Evolutionary conservation across 2,797 vertebrate genomes (phyloP), one percentile per base, ranked within the genome.

Genomic region (Alfaro cultratus): DNA sequence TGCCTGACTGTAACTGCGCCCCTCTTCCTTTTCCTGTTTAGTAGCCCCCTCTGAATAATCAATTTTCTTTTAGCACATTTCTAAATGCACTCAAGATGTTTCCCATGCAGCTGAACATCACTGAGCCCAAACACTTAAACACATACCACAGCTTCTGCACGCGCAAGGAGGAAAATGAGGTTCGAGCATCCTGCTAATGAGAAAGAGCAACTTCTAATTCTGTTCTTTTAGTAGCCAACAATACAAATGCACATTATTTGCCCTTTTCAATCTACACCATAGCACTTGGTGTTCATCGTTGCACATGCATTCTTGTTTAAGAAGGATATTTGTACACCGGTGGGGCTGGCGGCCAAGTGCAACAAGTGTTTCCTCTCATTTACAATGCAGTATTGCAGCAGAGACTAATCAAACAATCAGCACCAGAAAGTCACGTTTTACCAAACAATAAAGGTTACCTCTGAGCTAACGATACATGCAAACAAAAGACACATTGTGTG

Each of bases 11-110:
- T 91, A 91, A 88, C 91, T 84, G 80, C 85, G 85, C 78, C 86
- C 86, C 0, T 26, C 85, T 94, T 95, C 93, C 94, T 85, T 88
- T 94, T 95, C 93, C 93, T 94, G 93, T 95, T 93, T 91, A 86
- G 87, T 89, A 78, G 91, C 80, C 85, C 73, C 43, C 89, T 88
- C 86, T 91, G 92, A 89, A 90, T 91, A 87, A 93, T 89, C 80
- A 89, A 90, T 92, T 92, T 92, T 90, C 86, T 93, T 79, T 91
- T 88, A 72, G 83, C 88, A 91, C 88, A 84, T 87, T 92, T 89
- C 87, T 90, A 77, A 77, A 75, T 90, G 77, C 75, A 75, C 81
- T 88, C 90, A 91, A 92, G 91, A 94, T 90, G 88, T 94, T 93
- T 93, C 83, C 83, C 83, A 86, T 85, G 84, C 90, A 92, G 26